Evolutionary conservation across 2,888 invertebrate genomes (phyloP).

Genomic region (Drepanosiphum platanoidis): DNA sequence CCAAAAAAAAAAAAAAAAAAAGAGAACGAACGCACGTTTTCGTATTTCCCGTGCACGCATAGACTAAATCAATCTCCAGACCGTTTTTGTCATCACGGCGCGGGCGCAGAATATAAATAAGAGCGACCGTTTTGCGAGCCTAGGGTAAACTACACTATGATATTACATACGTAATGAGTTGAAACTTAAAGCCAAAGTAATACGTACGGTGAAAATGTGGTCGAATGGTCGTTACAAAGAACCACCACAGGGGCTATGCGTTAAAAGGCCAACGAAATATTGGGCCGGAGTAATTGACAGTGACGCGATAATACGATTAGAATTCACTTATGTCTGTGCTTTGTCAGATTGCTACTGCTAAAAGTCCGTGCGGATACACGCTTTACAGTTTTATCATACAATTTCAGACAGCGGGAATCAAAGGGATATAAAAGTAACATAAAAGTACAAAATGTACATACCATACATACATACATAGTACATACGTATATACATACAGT

Average conservation of each 20-base stretch:
- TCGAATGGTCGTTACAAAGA: not conserved
- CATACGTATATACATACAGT: not conserved
- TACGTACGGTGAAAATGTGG: not conserved
- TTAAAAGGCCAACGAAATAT: not conserved
- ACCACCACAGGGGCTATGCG: constrained; percentile 8
- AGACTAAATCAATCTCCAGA: constrained; percentile 49
- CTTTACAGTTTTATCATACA: no score
- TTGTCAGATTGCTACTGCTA: not conserved
- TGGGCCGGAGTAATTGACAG: constrained; percentile 1
- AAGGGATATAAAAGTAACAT: no score
- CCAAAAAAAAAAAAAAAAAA: constrained; percentile 12
- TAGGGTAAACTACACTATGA: not conserved
- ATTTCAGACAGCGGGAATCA: no score
- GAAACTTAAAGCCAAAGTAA: not conserved
- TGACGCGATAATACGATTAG: constrained; percentile 5
- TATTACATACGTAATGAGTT: not conserved
- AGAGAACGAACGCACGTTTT: not conserved
- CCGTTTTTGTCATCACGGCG: constrained; percentile 8
- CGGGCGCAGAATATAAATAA: not conserved
- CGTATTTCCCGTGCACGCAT: constrained; percentile 11
- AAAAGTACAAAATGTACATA: no score
- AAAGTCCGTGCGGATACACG: no score
- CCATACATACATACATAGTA: no score
- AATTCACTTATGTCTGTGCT: not conserved
- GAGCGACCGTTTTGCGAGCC: constrained; percentile 16